Evolutionary conservation across 2,113 vertebrate species (phyloP).

Genomic region (Trogon surrucura): DNA sequence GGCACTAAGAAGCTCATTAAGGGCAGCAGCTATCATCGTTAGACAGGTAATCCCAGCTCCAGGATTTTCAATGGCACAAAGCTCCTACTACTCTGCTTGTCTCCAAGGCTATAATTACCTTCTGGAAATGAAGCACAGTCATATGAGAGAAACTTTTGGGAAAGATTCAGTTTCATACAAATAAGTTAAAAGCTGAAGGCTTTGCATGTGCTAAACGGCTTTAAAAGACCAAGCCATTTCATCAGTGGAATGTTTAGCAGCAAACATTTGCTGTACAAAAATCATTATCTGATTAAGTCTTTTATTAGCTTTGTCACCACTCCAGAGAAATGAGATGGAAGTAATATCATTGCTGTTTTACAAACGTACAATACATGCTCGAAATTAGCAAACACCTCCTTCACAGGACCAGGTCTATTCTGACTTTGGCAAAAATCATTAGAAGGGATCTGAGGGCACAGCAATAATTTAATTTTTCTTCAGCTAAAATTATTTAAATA

Average conservation of each 20-base stretch:
- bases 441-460: not conserved
- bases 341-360: not conserved
- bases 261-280: not conserved
- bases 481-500: not conserved
- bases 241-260: not conserved
- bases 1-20: constrained; percentile 18
- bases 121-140: not conserved
- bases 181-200: not conserved
- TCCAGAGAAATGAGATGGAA: not conserved
- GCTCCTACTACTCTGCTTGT: not conserved
- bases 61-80: constrained; percentile 28
- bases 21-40: not conserved
- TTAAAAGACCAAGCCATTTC: constrained; percentile 1
- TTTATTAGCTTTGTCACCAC: constrained; percentile 21
- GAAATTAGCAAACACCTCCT: not conserved
- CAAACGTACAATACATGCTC: not conserved
- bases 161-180: not conserved
- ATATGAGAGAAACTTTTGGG: not conserved
- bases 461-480: not conserved
- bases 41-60: constrained; percentile 28
- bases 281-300: constrained; percentile 22
- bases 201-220: constrained; percentile 18
- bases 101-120: constrained; percentile 41
- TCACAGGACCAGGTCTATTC: not conserved
- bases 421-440: not conserved